Evolutionary conservation across 2,888 invertebrate species (phyloP).

Genomic region (Drosophila siamana): DNA sequence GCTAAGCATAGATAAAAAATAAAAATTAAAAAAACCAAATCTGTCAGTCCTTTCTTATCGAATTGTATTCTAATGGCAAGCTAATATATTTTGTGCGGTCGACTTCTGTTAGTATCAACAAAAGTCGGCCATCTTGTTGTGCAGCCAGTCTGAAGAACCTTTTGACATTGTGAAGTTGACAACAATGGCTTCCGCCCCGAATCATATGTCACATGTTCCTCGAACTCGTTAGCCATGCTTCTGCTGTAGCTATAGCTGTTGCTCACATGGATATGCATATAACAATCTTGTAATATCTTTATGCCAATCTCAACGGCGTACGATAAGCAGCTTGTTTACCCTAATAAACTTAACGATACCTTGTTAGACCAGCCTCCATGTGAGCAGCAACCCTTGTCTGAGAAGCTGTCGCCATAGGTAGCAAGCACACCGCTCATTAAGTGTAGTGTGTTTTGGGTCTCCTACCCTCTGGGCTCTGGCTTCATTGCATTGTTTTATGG

Average conservation of each 20-base stretch:
- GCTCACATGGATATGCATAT: slow-evolving; percentile 12
- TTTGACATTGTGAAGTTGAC: slow-evolving; percentile 12
- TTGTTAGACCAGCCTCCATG: slow-evolving; percentile 18
- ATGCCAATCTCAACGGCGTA: slow-evolving; percentile 54
- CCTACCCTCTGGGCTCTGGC: slow-evolving; percentile 23
- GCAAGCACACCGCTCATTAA: slow-evolving; percentile 68
- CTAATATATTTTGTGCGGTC: neutral
- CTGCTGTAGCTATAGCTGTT: neutral
- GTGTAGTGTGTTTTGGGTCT: slow-evolving; percentile 39
- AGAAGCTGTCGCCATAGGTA: slow-evolving; percentile 42
- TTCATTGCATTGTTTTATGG: slow-evolving; percentile 73
- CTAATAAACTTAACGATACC: slow-evolving; percentile 52
- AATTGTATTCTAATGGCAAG: too few relatives aligned
- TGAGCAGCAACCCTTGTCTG: slow-evolving; percentile 7
- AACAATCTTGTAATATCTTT: slow-evolving; percentile 55
- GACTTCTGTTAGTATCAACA: slow-evolving; percentile 2
- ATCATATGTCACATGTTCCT: slow-evolving; percentile 22
- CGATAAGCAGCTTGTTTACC: slow-evolving; percentile 55
- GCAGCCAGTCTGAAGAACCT: neutral
- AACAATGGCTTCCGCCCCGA: slow-evolving; percentile 13
- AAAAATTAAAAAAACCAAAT: too few relatives aligned
- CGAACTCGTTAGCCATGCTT: neutral
- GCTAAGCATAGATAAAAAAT: too few relatives aligned
- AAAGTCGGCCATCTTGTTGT: slow-evolving; percentile 21
- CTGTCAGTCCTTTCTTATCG: too few relatives aligned